Evolutionary conservation across 2,888 invertebrate genomes (phyloP).

Genomic region (Cylindroiulus punctatus): DNA sequence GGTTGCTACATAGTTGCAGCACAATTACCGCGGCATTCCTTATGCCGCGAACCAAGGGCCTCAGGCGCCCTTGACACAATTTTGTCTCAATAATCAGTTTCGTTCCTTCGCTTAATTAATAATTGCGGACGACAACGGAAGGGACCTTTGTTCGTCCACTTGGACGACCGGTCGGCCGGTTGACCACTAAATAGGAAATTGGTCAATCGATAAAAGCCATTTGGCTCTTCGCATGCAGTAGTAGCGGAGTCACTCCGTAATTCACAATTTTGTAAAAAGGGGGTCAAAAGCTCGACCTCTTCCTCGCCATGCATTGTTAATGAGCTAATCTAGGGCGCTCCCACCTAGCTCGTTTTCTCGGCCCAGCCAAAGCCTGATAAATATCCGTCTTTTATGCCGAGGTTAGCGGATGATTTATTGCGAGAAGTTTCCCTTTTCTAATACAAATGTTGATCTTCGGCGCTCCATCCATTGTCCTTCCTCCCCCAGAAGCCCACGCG

Average conservation of each 20-base stretch:
- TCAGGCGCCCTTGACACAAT: neutral
- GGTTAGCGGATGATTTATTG: slow-evolving; percentile 7
- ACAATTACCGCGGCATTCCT: no score
- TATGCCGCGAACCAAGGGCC: no score
- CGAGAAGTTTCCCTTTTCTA: neutral
- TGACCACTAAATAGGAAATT: slow-evolving; percentile 2
- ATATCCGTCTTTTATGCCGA: slow-evolving; percentile 3
- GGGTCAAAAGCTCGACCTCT: neutral
- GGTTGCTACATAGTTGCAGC: no score
- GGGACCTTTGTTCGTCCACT: neutral
- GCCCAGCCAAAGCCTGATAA: neutral
- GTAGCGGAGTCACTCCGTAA: neutral
- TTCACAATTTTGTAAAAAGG: slow-evolving; percentile 18
- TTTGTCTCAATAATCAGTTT: neutral
- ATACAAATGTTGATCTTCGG: slow-evolving; percentile 11
- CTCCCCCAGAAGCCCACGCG: neutral
- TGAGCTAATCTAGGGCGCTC: neutral
- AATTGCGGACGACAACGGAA: neutral
- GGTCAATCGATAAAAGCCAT: neutral
- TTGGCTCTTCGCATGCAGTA: neutral
- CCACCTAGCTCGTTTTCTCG: neutral
- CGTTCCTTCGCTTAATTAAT: neutral
- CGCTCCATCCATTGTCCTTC: neutral
- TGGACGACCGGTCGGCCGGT: neutral
- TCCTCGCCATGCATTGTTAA: slow-evolving; percentile 3